phyloP scores from a whole-genome alignment of 2,113 vertebrate species.

The Trematocara marginatum region DNA sequence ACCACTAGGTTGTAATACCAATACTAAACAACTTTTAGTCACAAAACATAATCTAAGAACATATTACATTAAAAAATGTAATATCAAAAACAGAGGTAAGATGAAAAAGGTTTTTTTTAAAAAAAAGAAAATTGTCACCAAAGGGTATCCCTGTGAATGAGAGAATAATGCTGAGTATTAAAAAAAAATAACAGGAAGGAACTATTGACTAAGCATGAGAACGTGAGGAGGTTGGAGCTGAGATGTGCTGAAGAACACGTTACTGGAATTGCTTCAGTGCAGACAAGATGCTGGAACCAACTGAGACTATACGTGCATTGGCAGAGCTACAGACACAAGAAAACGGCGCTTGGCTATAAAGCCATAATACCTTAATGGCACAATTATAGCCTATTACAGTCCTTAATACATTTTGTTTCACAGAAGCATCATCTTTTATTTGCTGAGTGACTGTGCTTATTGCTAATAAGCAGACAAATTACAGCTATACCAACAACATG shows the following conservation, averaged over 20 bases:
- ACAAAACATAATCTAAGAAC: not conserved
- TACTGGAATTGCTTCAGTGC: not conserved
- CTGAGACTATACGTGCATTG: not conserved
- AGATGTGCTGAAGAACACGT: not conserved
- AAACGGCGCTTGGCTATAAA: not conserved
- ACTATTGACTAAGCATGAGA: not conserved
- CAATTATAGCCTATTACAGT: not conserved
- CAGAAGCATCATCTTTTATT: not conserved
- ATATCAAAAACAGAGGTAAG: not conserved
- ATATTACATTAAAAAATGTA: not conserved
- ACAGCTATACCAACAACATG: not conserved
- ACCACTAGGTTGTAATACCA: not conserved
- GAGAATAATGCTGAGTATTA: not conserved
- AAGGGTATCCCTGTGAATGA: not conserved
- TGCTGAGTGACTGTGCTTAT: accelerated
- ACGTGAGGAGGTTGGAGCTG: not conserved
- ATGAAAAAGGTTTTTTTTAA: accelerated
- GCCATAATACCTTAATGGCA: not conserved
- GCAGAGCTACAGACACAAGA: not conserved
- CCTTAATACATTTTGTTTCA: not conserved
- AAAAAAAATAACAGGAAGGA: not conserved
- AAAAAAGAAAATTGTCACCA: not conserved
- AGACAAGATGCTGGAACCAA: not conserved
- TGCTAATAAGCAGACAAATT: not conserved
- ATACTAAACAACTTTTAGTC: not conserved